phyloP scores from a whole-genome alignment of 2,888 invertebrate species.

The Creontiades dilutus region DNA sequence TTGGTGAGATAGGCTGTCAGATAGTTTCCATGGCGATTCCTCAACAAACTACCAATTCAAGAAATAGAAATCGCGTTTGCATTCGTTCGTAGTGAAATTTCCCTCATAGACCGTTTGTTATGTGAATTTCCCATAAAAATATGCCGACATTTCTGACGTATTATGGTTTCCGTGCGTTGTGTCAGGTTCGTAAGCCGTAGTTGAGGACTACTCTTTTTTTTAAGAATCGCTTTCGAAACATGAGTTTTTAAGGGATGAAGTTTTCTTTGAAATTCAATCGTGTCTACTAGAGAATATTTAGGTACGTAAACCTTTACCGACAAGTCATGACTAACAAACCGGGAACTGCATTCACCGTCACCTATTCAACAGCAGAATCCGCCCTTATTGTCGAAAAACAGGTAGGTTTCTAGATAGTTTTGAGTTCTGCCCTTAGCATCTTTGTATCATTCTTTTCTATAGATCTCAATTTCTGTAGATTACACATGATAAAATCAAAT shows the following conservation, averaged over 20 bases:
- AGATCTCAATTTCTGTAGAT: neutral
- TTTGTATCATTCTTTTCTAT: neutral
- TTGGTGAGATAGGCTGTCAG: too few species aligned
- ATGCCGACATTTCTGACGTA: neutral
- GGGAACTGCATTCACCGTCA: neutral
- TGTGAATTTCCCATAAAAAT: neutral
- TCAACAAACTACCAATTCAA: too few species aligned
- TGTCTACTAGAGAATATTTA: neutral
- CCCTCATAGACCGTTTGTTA: too few species aligned
- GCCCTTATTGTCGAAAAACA: conserved; percentile 22
- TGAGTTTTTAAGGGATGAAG: neutral
- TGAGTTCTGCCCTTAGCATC: neutral
- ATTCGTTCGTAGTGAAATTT: too few species aligned
- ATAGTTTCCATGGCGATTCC: too few species aligned
- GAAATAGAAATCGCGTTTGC: too few species aligned
- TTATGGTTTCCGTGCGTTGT: neutral
- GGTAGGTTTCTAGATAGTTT: neutral
- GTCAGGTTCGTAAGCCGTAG: neutral
- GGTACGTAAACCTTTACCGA: neutral
- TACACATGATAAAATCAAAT: too few species aligned
- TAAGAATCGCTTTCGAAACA: neutral
- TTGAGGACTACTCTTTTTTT: neutral
- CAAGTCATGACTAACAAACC: neutral
- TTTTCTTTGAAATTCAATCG: too few species aligned
- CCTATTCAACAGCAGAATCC: neutral